These are phyloP conservation scores for Adoxophyes honmai DNA, from an alignment of 1,140 invertebrate genomes.

Conservation along the genomic window DNA sequence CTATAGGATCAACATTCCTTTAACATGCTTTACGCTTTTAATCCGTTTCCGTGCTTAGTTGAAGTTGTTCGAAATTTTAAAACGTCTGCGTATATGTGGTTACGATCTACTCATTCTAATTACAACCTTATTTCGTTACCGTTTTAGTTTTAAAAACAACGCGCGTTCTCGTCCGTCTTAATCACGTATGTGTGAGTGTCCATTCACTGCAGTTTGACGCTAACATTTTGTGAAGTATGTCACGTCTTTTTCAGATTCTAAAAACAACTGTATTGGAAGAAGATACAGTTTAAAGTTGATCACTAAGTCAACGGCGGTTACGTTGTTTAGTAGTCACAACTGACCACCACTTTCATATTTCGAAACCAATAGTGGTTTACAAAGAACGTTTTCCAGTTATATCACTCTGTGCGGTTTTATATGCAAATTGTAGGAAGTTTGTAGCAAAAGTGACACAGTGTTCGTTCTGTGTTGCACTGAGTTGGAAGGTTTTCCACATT, in stretches of 20 bases:
- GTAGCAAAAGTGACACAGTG: neutral
- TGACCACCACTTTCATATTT: constrained; percentile 47
- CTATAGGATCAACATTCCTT: constrained; percentile 31
- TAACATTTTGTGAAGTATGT: constrained; percentile 5
- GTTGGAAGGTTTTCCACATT: neutral
- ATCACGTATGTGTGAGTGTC: constrained; percentile 36
- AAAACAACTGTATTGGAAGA: no score
- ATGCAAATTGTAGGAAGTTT: neutral
- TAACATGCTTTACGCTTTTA: constrained; percentile 28
- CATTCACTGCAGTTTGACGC: constrained; percentile 36
- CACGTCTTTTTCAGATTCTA: constrained; percentile 8
- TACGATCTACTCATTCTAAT: constrained; percentile 17
- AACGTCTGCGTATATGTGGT: constrained; percentile 29
- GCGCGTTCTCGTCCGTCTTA: neutral
- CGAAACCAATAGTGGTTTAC: constrained; percentile 43
- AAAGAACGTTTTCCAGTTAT: neutral
- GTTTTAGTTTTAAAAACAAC: neutral
- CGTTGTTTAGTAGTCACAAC: neutral
- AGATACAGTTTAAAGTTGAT: no score
- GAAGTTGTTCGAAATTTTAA: constrained; percentile 32
- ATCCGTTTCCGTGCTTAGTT: constrained; percentile 14
- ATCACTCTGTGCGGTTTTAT: neutral
- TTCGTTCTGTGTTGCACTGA: neutral
- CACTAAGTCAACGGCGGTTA: neutral
- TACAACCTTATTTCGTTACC: constrained; percentile 16